Percentiles rank a stretch among this genome's conserved stretches.
Conservation (phyloP, 1,140 invertebrate species). For the Brachionus asplanchnoidis region DNA sequence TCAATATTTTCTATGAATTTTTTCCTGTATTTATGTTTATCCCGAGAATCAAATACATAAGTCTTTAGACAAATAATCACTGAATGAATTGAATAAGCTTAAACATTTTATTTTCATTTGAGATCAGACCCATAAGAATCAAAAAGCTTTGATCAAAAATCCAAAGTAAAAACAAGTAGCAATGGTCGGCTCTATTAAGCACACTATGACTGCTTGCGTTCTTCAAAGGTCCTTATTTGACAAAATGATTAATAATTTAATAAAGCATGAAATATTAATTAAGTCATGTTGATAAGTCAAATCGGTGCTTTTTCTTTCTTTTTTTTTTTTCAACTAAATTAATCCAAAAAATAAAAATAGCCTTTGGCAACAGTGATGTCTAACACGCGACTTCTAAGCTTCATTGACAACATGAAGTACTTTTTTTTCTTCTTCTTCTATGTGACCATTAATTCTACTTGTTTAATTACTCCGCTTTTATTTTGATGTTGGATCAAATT, state of each 20-base stretch:
- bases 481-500: not conserved
- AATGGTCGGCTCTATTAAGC: not conserved
- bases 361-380: not conserved
- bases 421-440: not conserved
- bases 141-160: not conserved
- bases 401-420: not conserved
- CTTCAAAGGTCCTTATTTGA: not conserved
- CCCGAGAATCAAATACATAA: no score
- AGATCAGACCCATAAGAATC: not conserved
- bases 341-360: not conserved
- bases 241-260: conserved; percentile 3
- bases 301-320: not conserved
- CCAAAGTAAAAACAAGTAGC: not conserved
- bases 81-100: not conserved
- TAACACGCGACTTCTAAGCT: not conserved
- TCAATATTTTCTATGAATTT: no score
- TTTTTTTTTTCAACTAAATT: not conserved
- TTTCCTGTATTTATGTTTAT: no score
- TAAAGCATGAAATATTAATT: conserved; percentile 29
- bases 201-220: not conserved
- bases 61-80: no score
- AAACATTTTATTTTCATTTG: not conserved
- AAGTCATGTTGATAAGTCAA: not conserved
- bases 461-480: not conserved
- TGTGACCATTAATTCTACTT: not conserved